A percentile compares a stretch with the other conserved stretches of the same genome.
phyloP scores from a whole-genome alignment of 2,797 vertebrate species.

The Glossophaga mutica region DNA sequence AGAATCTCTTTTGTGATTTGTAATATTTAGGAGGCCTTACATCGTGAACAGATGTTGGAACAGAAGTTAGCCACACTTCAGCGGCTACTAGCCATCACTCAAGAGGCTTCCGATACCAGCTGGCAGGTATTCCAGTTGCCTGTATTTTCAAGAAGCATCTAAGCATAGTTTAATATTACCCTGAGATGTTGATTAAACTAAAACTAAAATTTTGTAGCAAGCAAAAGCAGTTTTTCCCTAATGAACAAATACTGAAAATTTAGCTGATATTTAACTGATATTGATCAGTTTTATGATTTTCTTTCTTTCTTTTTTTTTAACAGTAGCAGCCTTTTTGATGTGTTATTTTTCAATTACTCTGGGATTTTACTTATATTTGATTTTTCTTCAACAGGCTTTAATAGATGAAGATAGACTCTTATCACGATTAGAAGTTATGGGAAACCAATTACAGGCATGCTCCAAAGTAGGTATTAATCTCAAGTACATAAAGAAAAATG shows the following conservation, averaged over 20 bases:
- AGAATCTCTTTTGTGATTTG: slow-evolving; percentile 52
- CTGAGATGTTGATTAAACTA: slow-evolving; percentile 16
- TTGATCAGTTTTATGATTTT: slow-evolving; percentile 33
- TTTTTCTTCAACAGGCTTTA: slow-evolving; percentile 89
- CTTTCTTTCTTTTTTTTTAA: background rate
- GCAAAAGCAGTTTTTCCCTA: slow-evolving; percentile 11
- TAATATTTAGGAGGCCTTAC: slow-evolving; percentile 94
- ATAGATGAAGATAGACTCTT: slow-evolving; percentile 99
- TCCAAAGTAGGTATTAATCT: slow-evolving; percentile 89
- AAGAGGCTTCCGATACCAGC: slow-evolving; percentile 99
- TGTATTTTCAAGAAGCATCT: slow-evolving; percentile 35
- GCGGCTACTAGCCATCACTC: slow-evolving; percentile 94
- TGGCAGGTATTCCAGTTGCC: slow-evolving; percentile 91
- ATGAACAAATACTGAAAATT: slow-evolving; percentile 28
- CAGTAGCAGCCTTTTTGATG: background rate
- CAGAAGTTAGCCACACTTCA: slow-evolving; percentile 99
- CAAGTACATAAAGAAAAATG: slow-evolving; percentile 26
- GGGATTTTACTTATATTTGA: slow-evolving; percentile 46
- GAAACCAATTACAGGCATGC: slow-evolving; percentile 96
- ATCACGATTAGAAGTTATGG: slow-evolving; percentile 98
- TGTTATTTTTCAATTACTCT: slow-evolving; percentile 13
- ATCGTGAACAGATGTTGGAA: slow-evolving; percentile 99
- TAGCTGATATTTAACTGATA: background rate
- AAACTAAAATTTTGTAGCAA: slow-evolving; percentile 29
- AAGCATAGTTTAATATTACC: slow-evolving; percentile 1